These are phyloP conservation scores for Galaxias olidus DNA, from an alignment of 2,797 vertebrate species.

Conservation along the genomic window DNA sequence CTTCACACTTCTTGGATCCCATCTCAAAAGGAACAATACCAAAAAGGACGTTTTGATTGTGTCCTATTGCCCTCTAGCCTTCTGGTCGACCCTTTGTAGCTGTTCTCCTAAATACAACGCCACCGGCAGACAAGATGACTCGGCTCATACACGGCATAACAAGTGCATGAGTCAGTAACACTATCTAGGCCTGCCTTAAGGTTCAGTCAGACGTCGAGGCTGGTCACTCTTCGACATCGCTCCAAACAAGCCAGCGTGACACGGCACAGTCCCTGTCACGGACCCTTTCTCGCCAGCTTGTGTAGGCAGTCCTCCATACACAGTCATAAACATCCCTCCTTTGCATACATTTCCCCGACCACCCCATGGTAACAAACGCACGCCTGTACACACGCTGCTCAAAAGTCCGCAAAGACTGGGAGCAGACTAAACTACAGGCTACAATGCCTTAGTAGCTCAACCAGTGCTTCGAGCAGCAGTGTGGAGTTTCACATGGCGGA, in stretches of 20 bases:
- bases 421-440: conserved; percentile 14
- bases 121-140: conserved; percentile 3
- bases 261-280: not conserved
- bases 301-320: too few relatives aligned
- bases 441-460: conserved; percentile 42
- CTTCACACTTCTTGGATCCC: too few relatives aligned
- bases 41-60: not conserved
- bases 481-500: conserved; percentile 53
- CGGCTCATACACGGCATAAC: not conserved
- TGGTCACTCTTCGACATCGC: conserved; percentile 2
- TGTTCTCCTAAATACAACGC: conserved; percentile 7
- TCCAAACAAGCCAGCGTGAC: conserved; percentile 14
- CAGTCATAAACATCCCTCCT: too few relatives aligned
- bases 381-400: too few relatives aligned
- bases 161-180: conserved; percentile 25
- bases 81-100: not conserved
- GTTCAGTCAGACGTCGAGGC: conserved; percentile 28
- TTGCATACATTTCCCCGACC: too few relatives aligned
- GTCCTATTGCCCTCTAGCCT: not conserved
- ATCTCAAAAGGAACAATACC: not conserved
- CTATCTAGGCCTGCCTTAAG: conserved; percentile 6
- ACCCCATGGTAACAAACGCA: too few relatives aligned
- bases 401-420: too few relatives aligned
- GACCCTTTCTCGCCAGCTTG: too few relatives aligned
- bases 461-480: conserved; percentile 45